These are phyloP conservation scores for Tadarida brasiliensis DNA, from an alignment of 2,797 vertebrate species.

Conservation along the genomic window DNA sequence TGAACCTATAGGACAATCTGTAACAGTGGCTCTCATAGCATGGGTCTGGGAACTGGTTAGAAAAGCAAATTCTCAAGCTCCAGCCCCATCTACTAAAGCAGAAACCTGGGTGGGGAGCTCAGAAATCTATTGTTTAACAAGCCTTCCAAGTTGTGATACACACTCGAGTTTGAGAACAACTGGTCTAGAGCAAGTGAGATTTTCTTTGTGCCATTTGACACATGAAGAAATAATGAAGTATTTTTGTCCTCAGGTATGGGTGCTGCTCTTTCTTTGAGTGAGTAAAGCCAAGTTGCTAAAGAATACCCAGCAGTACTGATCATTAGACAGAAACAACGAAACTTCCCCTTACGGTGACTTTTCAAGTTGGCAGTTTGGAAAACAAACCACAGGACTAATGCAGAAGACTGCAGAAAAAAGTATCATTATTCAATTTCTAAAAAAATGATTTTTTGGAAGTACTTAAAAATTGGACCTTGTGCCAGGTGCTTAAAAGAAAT, in stretches of 20 bases:
- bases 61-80: background rate
- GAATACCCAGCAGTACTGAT: background rate
- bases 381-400: background rate
- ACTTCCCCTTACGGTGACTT: background rate
- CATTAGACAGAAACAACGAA: background rate
- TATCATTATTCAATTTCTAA: background rate
- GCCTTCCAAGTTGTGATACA: background rate
- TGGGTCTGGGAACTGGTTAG: background rate
- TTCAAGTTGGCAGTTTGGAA: background rate
- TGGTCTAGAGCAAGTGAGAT: background rate
- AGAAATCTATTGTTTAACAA: background rate
- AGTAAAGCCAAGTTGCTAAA: background rate
- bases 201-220: background rate
- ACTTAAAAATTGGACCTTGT: background rate
- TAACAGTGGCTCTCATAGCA: background rate
- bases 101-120: background rate
- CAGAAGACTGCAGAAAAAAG: background rate
- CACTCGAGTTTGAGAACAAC: background rate
- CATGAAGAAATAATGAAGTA: background rate
- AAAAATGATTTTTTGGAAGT: slow-evolving; percentile 31
- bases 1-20: background rate
- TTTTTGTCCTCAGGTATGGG: background rate
- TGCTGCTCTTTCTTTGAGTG: background rate
- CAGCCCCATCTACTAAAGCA: background rate
- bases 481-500: background rate